A percentile compares a stretch with the other conserved stretches of the same genome.
Conservation (phyloP, 2,888 invertebrate genomes). For the Ischnus inquisitorius region DNA sequence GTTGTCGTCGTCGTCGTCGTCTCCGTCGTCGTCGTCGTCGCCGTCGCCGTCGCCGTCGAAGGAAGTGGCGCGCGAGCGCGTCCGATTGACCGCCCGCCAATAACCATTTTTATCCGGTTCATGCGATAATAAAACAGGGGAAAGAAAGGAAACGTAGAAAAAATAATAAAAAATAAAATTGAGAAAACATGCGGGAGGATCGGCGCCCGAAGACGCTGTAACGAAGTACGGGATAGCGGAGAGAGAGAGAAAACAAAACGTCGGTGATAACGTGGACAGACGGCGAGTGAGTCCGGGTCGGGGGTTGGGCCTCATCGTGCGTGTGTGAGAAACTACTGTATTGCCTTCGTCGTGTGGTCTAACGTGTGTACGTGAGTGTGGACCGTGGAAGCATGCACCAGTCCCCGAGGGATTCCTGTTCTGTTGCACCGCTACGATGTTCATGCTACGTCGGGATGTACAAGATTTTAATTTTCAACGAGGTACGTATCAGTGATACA, state of each 20-base stretch:
- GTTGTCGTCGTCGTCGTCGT: constrained; percentile 14
- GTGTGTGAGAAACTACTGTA: constrained; percentile 50
- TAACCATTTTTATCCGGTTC: constrained; percentile 23
- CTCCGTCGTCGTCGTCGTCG: constrained; percentile 18
- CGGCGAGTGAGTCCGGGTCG: constrained; percentile 59
- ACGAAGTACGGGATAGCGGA: neutral
- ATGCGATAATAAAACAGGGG: constrained; percentile 10
- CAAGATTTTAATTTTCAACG: constrained; percentile 19
- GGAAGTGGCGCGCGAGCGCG: constrained; percentile 40
- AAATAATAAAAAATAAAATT: neutral
- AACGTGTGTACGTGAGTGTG: constrained; percentile 41
- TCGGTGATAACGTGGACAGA: constrained; percentile 69
- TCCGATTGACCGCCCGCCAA: constrained; percentile 47
- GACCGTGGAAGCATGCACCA: constrained; percentile 64
- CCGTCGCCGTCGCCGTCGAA: constrained; percentile 4
- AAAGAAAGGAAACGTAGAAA: constrained; percentile 18
- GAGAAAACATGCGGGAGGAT: neutral
- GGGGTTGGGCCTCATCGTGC: constrained; percentile 49
- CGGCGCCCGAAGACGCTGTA: neutral
- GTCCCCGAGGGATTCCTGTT: constrained; percentile 60
- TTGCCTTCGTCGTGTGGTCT: constrained; percentile 29
- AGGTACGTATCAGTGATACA: constrained; percentile 13
- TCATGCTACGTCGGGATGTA: constrained; percentile 41
- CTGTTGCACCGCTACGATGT: constrained; percentile 48
- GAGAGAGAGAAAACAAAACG: constrained; percentile 23